phyloP scores from a whole-genome alignment of 1,140 invertebrate genomes.

The Aethina tumida region DNA sequence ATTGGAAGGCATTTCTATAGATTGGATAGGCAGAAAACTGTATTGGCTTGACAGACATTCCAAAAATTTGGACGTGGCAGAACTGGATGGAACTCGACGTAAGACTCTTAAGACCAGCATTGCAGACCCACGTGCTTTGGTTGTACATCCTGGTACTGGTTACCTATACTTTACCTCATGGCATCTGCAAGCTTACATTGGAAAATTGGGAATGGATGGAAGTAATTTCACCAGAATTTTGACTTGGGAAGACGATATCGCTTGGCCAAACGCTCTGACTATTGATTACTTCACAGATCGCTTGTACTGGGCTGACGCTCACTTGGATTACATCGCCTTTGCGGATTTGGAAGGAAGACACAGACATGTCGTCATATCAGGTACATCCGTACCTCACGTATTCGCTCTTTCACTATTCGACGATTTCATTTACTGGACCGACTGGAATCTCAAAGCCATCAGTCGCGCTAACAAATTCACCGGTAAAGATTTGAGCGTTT shows the following conservation, averaged over 20 bases:
- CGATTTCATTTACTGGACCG: slow-evolving; percentile 93
- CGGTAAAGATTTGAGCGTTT: slow-evolving; percentile 61
- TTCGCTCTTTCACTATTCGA: slow-evolving; percentile 92
- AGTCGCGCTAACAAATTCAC: slow-evolving; percentile 82
- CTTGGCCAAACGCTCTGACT: slow-evolving; percentile 96
- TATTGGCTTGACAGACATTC: slow-evolving; percentile 97
- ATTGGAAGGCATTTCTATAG: slow-evolving; percentile 90
- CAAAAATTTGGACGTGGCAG: slow-evolving; percentile 85
- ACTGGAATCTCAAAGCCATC: slow-evolving; percentile 92
- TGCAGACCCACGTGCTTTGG: slow-evolving; percentile 85
- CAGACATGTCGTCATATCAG: slow-evolving; percentile 71
- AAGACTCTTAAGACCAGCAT: slow-evolving; percentile 81
- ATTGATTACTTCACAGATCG: slow-evolving; percentile 94
- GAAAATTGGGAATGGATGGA: slow-evolving; percentile 96
- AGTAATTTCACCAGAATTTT: slow-evolving; percentile 82
- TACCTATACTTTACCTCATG: slow-evolving; percentile 94
- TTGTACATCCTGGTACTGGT: slow-evolving; percentile 88
- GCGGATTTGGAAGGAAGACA: slow-evolving; percentile 83
- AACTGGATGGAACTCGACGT: slow-evolving; percentile 85
- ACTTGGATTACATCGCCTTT: slow-evolving; percentile 95
- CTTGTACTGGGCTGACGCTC: slow-evolving; percentile 96
- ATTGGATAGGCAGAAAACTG: slow-evolving; percentile 93
- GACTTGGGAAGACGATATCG: slow-evolving; percentile 88
- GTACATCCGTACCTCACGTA: slow-evolving; percentile 78
- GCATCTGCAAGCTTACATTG: slow-evolving; percentile 94